Evolutionary conservation across 2,797 vertebrate species (phyloP), one percentile per base, ranked within the genome.

Genomic region (Gymnothorax reevesii): DNA sequence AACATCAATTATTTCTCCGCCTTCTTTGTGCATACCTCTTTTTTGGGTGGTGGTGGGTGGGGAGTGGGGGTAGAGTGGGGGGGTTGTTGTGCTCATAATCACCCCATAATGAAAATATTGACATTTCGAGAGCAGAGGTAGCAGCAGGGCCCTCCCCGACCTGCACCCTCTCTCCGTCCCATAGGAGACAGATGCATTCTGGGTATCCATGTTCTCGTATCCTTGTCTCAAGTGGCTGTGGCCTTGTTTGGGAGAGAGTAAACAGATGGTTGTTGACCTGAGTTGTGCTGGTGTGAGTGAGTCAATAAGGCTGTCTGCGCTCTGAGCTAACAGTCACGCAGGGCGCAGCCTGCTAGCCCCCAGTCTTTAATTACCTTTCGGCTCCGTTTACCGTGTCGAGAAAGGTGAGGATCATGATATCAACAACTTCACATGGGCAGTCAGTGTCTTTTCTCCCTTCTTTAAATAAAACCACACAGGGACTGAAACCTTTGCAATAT

Each of bases 391-490:
- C 22, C 13, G 22, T 3, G 49, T 17, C 3, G 49, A 6, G 6
- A 15, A 20, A 54, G 49, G 75, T 54, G 49, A 20, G 75, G 75
- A n/a, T 42, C 33, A 42, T 22, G 75, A 54, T 2, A 54, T 15
- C 42, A n/a, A 49, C 75, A 9, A 2, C 75, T 4, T 22, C 69
- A 33, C 25, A 73, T 9, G 25, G 27, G 25, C 5, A 9, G 12
- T 73, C 27, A 2, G 6, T 1, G 42, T 49, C 13, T 33, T 17
- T 33, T 25, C 10, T 13, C 90, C 92, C 92, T 87, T 88, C 49
- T 83, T 62, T 66, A 22, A 66, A 79, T 86, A 85, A 87, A 92
- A 93, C 92, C 87, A 93, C 91, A 22, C 49, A 20, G 52, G 4
- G 25, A 33, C 49, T 22, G 62, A 66, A n/a, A 66, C 20, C 12